A percentile compares a stretch with the other conserved stretches of the same genome.
Evolutionary conservation across 2,113 vertebrate species (phyloP).

Genomic region (Hypocryptadius cinnamomeus): DNA sequence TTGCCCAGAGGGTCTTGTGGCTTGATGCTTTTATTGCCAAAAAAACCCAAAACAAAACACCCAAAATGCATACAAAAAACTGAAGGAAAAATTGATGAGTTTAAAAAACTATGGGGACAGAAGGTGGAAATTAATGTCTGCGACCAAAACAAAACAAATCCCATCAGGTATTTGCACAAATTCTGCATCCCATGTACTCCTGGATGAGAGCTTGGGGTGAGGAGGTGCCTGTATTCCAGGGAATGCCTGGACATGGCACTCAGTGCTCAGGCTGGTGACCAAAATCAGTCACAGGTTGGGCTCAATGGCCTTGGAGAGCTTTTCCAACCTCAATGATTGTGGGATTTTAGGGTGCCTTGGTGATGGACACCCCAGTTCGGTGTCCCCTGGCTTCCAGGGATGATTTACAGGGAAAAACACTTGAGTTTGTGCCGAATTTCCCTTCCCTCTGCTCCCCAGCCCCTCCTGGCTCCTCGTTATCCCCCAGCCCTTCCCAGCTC

Average conservation of each 20-base stretch:
- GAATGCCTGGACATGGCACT: neutral
- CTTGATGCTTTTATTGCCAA: neutral
- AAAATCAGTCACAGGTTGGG: neutral
- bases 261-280: neutral
- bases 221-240: neutral
- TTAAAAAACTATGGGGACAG: rapidly evolving
- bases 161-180: neutral
- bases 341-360: neutral
- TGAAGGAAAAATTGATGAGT: neutral
- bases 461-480: neutral
- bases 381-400: neutral
- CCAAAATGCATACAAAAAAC: neutral
- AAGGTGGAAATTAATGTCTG: neutral
- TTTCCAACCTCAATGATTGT: neutral
- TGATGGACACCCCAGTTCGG: too few species aligned
- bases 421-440: neutral
- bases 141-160: neutral
- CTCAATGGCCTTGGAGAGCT: neutral
- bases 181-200: neutral
- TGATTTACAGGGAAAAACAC: constrained; percentile 51
- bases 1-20: neutral
- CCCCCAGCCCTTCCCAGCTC: neutral
- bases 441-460: neutral
- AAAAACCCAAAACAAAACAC: neutral
- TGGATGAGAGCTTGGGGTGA: neutral